Conservation (phyloP, 2,113 vertebrate species). For the Thymallus thymallus region DNA sequence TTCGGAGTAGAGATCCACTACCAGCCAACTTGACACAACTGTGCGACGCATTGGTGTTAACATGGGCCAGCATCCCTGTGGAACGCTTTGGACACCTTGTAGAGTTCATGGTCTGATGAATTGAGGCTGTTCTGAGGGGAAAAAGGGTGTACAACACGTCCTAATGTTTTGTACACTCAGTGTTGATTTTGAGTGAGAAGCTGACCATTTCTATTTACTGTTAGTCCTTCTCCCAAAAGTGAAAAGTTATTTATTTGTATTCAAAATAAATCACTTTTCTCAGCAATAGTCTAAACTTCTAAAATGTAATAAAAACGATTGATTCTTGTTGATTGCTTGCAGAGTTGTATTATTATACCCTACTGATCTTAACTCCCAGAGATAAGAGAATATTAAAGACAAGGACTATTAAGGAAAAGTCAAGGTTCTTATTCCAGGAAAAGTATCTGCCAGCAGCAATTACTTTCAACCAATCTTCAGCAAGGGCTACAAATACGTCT, state of each 20-base stretch:
- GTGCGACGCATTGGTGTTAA: too few relatives aligned
- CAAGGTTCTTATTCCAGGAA: background rate
- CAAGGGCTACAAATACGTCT: background rate
- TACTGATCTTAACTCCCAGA: background rate
- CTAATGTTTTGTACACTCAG: too few relatives aligned
- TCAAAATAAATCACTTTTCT: background rate
- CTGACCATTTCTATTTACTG: background rate
- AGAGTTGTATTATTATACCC: background rate
- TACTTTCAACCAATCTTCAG: background rate
- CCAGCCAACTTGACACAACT: too few relatives aligned
- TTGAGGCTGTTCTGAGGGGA: too few relatives aligned
- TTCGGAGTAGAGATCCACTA: too few relatives aligned
- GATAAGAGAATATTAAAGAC: background rate
- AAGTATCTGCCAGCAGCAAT: background rate
- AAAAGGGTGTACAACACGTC: too few relatives aligned
- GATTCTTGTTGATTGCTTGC: conserved; percentile 6
- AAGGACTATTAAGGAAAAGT: background rate
- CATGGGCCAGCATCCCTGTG: too few relatives aligned
- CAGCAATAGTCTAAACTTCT: background rate
- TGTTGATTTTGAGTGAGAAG: background rate
- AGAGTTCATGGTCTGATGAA: too few relatives aligned
- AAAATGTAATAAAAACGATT: background rate
- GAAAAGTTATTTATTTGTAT: background rate
- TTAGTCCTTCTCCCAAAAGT: background rate
- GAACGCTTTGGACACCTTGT: too few relatives aligned